These are phyloP conservation scores for Cydia pomonella DNA, from an alignment of 1,140 invertebrate species.

Conservation along the genomic window DNA sequence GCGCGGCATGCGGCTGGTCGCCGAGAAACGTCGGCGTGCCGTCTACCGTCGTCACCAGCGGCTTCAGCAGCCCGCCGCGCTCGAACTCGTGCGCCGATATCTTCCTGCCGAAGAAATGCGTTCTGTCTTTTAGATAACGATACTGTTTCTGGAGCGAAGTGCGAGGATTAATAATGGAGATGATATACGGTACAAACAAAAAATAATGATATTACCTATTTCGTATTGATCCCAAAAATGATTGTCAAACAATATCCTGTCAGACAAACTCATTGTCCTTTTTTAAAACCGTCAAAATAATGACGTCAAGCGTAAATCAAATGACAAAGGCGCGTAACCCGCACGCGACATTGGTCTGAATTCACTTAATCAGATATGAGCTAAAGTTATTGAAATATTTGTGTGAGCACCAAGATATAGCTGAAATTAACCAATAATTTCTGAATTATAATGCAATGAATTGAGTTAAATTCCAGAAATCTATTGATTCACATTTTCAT, in stretches of 20 bases:
- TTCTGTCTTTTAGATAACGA: constrained; percentile 27
- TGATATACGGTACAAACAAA: constrained; percentile 6
- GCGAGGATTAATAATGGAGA: neutral
- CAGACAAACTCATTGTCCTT: neutral
- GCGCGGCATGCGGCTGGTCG: constrained; percentile 73
- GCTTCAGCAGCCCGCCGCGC: constrained; percentile 93
- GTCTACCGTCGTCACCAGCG: constrained; percentile 94
- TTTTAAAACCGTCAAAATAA: neutral
- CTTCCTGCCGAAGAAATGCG: constrained; percentile 82
- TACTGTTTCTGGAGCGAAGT: constrained; percentile 24
- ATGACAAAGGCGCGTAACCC: too few species aligned
- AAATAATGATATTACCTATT: neutral
- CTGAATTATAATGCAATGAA: neutral
- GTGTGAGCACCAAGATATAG: neutral
- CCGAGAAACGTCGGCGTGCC: constrained; percentile 93
- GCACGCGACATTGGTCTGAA: too few species aligned
- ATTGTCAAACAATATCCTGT: neutral
- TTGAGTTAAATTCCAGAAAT: neutral
- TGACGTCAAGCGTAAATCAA: too few species aligned
- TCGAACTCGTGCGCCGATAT: constrained; percentile 98
- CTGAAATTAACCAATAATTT: neutral
- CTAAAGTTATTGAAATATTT: neutral
- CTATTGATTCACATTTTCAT: neutral
- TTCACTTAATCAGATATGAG: neutral
- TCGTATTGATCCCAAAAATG: neutral